Conservation (phyloP, 1,140 invertebrate species). For the Hylaeus anthracinus region DNA sequence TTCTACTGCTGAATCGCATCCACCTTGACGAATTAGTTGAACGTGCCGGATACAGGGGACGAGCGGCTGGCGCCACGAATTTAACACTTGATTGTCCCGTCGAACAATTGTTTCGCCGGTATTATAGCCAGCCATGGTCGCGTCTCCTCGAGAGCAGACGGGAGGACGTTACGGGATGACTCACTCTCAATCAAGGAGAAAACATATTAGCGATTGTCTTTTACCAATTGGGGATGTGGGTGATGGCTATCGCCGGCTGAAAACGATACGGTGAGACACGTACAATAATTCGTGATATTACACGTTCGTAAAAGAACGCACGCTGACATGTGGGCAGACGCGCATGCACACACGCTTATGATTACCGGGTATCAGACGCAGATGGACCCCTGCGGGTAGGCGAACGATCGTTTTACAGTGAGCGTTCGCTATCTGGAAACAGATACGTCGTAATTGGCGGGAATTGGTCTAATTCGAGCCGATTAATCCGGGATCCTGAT, state of each 20-base stretch:
- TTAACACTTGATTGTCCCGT: constrained; percentile 68
- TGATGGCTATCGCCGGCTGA: constrained; percentile 66
- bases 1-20: constrained; percentile 17
- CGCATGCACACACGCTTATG: constrained; percentile 3
- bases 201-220: constrained; percentile 76
- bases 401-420: constrained; percentile 60
- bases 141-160: constrained; percentile 22
- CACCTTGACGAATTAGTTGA: constrained; percentile 59
- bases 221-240: constrained; percentile 77
- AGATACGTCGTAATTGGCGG: constrained; percentile 56
- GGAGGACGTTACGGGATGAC: constrained; percentile 59
- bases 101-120: constrained; percentile 70
- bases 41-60: constrained; percentile 58
- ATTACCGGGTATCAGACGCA: constrained; percentile 50
- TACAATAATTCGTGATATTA: constrained; percentile 31
- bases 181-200: constrained; percentile 77
- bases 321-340: constrained; percentile 30
- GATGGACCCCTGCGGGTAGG: constrained; percentile 75
- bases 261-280: constrained; percentile 52
- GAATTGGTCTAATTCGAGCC: constrained; percentile 59
- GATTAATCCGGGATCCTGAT: constrained; percentile 59
- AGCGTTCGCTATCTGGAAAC: constrained; percentile 61
- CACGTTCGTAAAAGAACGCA: constrained; percentile 26
- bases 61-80: constrained; percentile 66
- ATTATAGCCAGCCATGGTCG: constrained; percentile 44